These are phyloP conservation scores for Sisyra nigra DNA, from an alignment of 2,888 invertebrate genomes.

Conservation along the genomic window DNA sequence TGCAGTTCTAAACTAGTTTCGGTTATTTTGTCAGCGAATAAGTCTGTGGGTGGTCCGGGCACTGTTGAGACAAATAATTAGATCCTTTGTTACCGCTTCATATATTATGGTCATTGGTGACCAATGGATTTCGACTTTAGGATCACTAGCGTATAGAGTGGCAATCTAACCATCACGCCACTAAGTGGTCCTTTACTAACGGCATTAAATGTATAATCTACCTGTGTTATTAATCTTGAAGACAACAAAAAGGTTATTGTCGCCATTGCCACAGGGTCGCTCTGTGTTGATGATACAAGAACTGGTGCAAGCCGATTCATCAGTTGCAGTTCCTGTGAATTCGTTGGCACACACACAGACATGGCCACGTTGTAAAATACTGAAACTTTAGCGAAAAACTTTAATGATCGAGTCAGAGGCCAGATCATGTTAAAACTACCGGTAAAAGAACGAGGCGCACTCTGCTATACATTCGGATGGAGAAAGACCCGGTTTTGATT, in stretches of 20 bases:
- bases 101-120: no score
- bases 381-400: background rate
- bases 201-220: background rate
- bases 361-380: background rate
- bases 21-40: slow-evolving; percentile 39
- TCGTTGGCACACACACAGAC: slow-evolving; percentile 2
- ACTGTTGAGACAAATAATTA: slow-evolving; percentile 23
- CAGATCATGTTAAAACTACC: background rate
- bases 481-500: background rate
- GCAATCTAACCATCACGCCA: no score
- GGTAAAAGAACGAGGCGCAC: background rate
- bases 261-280: slow-evolving; percentile 1
- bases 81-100: no score
- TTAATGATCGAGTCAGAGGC: background rate
- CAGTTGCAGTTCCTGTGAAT: background rate
- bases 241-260: background rate
- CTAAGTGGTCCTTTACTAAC: background rate
- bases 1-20: slow-evolving; percentile 42
- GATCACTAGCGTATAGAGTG: background rate
- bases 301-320: background rate
- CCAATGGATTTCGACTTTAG: no score
- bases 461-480: slow-evolving; percentile 1
- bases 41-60: slow-evolving; percentile 51
- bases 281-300: background rate
- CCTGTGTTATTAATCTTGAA: slow-evolving; percentile 4